phyloP scores from a whole-genome alignment of 2,797 vertebrate genomes.

The Liparis tanakae region DNA sequence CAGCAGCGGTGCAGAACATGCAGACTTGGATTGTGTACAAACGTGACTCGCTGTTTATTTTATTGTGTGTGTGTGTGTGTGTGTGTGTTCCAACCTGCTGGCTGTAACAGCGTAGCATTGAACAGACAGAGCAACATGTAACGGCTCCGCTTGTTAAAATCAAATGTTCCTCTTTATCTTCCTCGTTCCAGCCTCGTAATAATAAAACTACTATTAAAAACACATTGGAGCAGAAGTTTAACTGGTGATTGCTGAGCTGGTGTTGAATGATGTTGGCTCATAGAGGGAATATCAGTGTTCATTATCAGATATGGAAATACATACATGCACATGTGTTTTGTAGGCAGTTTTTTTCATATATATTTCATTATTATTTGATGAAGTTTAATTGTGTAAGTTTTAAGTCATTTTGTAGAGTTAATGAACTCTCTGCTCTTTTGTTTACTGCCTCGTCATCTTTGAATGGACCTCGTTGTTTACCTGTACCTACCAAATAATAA shows the following conservation, averaged over 20 bases:
- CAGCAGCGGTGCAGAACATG: constrained; percentile 37
- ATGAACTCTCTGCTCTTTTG: neutral
- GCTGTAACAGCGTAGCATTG: constrained; percentile 7
- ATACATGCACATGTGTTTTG: neutral
- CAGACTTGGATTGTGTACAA: constrained; percentile 36
- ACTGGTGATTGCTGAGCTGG: neutral
- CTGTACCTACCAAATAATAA: neutral
- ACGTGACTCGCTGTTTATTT: constrained; percentile 15
- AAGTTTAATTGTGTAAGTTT: neutral
- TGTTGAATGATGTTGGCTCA: neutral
- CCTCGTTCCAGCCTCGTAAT: neutral
- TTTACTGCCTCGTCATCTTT: neutral
- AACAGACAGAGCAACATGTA: constrained; percentile 15
- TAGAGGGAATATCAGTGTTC: neutral
- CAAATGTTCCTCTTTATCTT: neutral
- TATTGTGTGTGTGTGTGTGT: constrained; percentile 21
- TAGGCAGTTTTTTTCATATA: neutral
- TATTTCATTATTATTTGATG: neutral
- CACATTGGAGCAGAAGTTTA: neutral
- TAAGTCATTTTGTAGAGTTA: neutral
- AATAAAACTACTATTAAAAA: constrained; percentile 30
- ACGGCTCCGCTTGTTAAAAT: constrained; percentile 17
- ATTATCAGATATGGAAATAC: neutral
- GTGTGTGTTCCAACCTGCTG: constrained; percentile 24
- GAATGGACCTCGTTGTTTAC: neutral